Evolutionary conservation across 2,113 vertebrate genomes (phyloP), one percentile per base, ranked within the genome.

Genomic region (Cavia porcellus): DNA sequence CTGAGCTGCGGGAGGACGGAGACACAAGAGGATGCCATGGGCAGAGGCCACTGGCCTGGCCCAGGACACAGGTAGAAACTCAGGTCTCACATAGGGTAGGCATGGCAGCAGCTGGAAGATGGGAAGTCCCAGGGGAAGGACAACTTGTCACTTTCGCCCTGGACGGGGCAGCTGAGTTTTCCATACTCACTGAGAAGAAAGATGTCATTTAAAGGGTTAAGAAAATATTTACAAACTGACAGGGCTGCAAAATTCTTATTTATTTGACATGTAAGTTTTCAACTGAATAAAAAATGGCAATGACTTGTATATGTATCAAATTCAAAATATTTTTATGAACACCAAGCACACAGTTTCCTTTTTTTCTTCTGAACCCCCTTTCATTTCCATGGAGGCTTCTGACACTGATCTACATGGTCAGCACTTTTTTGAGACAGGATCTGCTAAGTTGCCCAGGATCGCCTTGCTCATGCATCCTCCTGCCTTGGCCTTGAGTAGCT

Each of bases 251-350:
- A 82, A 59, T 5, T 62, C 20, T 9, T 35, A 86, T 28, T 22
- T n/a, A 85, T 84, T 79, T 80, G 32, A 86, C 42, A 89, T 10
- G 90, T 52, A 42, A 81, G 30, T 81, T 79, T 52, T 88, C 42
- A 94, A 88, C 50, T 94, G 70, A 87, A 52, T 74, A 72, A 86
- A 92, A 75, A 89, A 84, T 45, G 25, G 3, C 66, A 98, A 13
- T 50, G 92, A 93, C 42, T 91, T 72, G 15, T 61, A 87, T 4
- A 66, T 22, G 61, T 25, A 81, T 7, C 32, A 82, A 89, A 79
- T 89, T 95, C 68, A 89, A 95, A 96, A 61, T 86, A 91, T 81
- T 90, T 94, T 93, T 75, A 96, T 28, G 89, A 92, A 74, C 90
- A 94, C 79, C 81, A 74, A 32, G 20, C 59, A 68, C 59, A 68